Evolutionary conservation across 2,113 vertebrate species (phyloP).

Genomic region (Osmerus mordax): DNA sequence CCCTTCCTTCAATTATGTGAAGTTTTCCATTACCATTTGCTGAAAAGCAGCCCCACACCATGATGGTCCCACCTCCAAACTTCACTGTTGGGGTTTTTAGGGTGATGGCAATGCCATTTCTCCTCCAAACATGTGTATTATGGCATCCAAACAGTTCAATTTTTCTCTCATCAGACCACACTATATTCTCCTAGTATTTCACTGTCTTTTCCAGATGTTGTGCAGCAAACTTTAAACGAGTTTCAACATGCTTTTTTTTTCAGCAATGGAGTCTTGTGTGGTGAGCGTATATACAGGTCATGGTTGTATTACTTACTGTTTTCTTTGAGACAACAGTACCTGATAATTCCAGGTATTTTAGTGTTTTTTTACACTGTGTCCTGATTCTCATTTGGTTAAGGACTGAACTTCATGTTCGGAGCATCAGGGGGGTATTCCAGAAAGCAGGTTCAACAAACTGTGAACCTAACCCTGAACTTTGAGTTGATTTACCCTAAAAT

Average conservation of each 20-base stretch:
- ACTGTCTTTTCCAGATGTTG: slow-evolving; percentile 10
- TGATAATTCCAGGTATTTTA: slow-evolving; percentile 1
- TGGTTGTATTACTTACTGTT: slow-evolving; percentile 2
- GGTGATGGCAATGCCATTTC: slow-evolving; percentile 5
- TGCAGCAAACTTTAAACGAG: slow-evolving; percentile 19
- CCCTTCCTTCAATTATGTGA: slow-evolving; percentile 1
- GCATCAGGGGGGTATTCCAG: too few relatives aligned
- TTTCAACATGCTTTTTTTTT: slow-evolving; percentile 13
- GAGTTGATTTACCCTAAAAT: too few relatives aligned
- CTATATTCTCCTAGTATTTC: slow-evolving; percentile 5
- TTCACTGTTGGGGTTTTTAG: slow-evolving; percentile 1
- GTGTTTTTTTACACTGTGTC: neutral
- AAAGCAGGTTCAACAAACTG: too few relatives aligned
- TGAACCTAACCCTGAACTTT: too few relatives aligned
- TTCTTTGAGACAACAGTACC: slow-evolving; percentile 8
- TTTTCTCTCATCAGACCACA: neutral
- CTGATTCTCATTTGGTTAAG: too few relatives aligned
- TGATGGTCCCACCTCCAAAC: neutral
- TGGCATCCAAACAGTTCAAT: neutral
- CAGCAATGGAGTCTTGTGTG: slow-evolving; percentile 18
- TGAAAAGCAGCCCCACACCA: neutral
- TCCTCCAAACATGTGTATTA: neutral
- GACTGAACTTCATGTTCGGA: too few relatives aligned
- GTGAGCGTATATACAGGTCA: neutral
- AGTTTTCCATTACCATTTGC: neutral